Evolutionary conservation across 2,888 invertebrate genomes (phyloP), one percentile per base, ranked within the genome.

Genomic region (Phortica okadai): DNA sequence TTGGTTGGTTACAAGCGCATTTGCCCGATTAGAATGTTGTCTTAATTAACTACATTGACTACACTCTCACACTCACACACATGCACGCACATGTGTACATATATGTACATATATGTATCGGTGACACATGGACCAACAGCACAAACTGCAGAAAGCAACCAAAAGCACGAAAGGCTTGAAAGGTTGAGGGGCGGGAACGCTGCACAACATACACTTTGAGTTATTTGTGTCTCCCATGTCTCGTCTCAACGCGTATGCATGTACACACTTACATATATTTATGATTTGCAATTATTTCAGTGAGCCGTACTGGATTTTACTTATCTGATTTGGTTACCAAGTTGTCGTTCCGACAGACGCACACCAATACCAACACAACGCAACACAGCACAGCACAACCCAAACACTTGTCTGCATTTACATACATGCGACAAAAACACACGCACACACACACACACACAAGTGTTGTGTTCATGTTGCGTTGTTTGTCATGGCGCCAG

Each of bases 261-360:
- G 4, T 33, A 33, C 33, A 33, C 56, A 79, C 79, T 78, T 77
- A 83, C 80, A 83, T 79, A 80, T 83, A 87, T 85, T 85, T 87
- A 85, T 85, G 85, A 87, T 85, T 80, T 78, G 82, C 85, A 83
- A 87, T 85, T 84, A 85, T 82, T 83, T 79, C 76, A 80, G 79
- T 72, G 79, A 67, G 74, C 70, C 16, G 54, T 56, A 56, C 44
- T 77, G 74, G 75, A 77, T 70, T 56, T 62, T 50, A 76, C 73
- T 86, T 85, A 85, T 85, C 85, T 82, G 87, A 87, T 87, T 74
- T 56, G 74, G 80, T 77, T 77, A 81, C 86, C 87, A 85, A 84
- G 85, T 33, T 33, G 33, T 81, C 82, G 80, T 76, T 78, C 80
- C 81, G 81, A 83, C 81, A 83, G 77, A 80, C 76, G 74, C 69